Base-by-base conservation (phyloP, 1,140 invertebrate genomes). In the Macrocentrus cingulum region DNA sequence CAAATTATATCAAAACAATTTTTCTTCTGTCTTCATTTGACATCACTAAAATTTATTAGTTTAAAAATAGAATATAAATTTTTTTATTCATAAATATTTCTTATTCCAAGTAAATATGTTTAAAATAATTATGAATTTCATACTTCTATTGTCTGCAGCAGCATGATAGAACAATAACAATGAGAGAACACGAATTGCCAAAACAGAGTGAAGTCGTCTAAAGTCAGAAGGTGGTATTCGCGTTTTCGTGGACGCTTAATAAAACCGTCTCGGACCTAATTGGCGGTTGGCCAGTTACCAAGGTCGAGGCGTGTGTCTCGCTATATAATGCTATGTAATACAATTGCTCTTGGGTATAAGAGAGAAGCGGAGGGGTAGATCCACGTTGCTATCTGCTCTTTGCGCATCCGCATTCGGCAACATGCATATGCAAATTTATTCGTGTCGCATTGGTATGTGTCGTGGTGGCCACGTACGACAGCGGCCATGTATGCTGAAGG, bases 351-450 rank as follows among this genome's bases (percentile, higher is more conserved):
- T 34, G 8, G 42, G 51, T 48, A 50, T 53, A 42, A 52, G 39
- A 34, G 19, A 45, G 20, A 46, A 56, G 29, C 11, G 41, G 18
- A 46, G n/a, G 20, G 13, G 2, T 39, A 39, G 36, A 11, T 39
- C 36, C 36, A 39, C 36, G 36, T 39, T 39, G 3, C 36, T 11
- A 39, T 39, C 36, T 11, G 13, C 36, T n/a, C 36, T 34, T 37
- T 11, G 45, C 51, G 41, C 72, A 68, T 72, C 62, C 66, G 67
- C 68, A 73, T 74, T 70, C 69, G 68, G 70, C 70, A 66, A 74
- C 74, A 78, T 77, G 67, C 76, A 76, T 78, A 78, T 79, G 77
- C 75, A 79, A 78, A 79, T 79, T 77, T 79, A 78, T 78, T 77
- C 76, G 66, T 59, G 53, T 61, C 56, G 62, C 71, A 68, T 74